Evolutionary conservation across 2,888 invertebrate species (phyloP), one percentile per base, ranked within the genome.

Genomic region (Peribatodes rhomboidaria): DNA sequence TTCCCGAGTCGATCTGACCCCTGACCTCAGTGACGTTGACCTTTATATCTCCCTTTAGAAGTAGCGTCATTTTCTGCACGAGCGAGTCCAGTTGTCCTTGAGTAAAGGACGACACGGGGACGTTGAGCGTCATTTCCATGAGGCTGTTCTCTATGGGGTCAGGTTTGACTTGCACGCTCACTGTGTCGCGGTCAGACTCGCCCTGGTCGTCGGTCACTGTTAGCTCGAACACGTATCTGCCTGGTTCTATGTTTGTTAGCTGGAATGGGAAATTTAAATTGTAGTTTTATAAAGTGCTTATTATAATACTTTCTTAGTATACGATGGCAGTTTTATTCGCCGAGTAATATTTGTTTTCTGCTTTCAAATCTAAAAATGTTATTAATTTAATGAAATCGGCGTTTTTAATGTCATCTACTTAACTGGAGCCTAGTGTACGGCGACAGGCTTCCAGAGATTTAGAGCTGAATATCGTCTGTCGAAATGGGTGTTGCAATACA

Each of bases 171-270:
- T 96, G 75, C 1, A 99, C 94, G 59, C 97, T 97, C 20, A 97
- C 97, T 0, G 96, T 96, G 84, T 98, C 98, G 14, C 96, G 95
- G 73, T 95, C 96, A 0, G 95, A 95, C 59, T 97, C 93, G 0
- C 98, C 98, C 84, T 98, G 98, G 72, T 97, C 97, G 85, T 99
- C 99, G 42, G 94, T 96, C 0, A 99, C 98, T n/a, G 96, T 97
- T 62, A 99, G 90, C 78, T 96, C 96, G 82, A 98, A 98, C 1
- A 98, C 95, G 83, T 98, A 99, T 70, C 96, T 95, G 0, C 98
- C 99, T 2, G 97, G 95, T 52, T 97, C 96, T 58, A 98, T 94
- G 84, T 98, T 96, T n/a, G 97, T 95, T 35, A 98, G 86, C 96
- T 96, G 80, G 1, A 46, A 39, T n/a, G n/a, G n/a, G n/a, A 8